A percentile compares a stretch with the other conserved stretches of the same genome.
These are phyloP conservation scores for Aleadryas rufinucha DNA, from an alignment of 2,113 vertebrate genomes.

Conservation along the genomic window DNA sequence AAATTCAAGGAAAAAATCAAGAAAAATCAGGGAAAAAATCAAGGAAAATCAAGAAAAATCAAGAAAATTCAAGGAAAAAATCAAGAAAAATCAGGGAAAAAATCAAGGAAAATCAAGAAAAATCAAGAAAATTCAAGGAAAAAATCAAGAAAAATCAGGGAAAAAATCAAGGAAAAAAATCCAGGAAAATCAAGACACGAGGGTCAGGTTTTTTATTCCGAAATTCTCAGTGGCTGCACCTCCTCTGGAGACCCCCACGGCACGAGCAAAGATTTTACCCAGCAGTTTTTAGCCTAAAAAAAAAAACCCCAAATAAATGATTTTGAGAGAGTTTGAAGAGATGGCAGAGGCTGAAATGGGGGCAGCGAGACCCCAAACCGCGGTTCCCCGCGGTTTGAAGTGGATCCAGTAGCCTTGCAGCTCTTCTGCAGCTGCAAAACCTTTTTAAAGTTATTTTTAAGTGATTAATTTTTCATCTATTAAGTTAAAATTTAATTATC, in stretches of 20 bases:
- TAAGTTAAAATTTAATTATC: not conserved
- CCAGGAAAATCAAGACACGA: accelerated
- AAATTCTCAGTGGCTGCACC: accelerated
- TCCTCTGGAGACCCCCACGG: accelerated
- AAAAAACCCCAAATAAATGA: not conserved
- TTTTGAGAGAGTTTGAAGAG: not conserved
- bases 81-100: too few relatives aligned
- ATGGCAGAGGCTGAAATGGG: accelerated
- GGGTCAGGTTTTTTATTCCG: accelerated
- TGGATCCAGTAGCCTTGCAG: accelerated
- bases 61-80: too few relatives aligned
- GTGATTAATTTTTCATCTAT: not conserved
- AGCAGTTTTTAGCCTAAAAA: not conserved
- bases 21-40: not conserved
- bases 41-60: not conserved
- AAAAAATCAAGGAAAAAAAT: too few relatives aligned
- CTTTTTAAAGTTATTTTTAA: accelerated
- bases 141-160: not conserved
- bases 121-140: not conserved
- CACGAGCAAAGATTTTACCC: not conserved
- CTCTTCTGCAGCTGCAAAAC: not conserved
- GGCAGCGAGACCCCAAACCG: not conserved
- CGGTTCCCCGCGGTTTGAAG: accelerated
- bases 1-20: not conserved
- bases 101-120: not conserved